Evolutionary conservation across 2,797 vertebrate species (phyloP).

Genomic region (Macrochelys suwanniensis): DNA sequence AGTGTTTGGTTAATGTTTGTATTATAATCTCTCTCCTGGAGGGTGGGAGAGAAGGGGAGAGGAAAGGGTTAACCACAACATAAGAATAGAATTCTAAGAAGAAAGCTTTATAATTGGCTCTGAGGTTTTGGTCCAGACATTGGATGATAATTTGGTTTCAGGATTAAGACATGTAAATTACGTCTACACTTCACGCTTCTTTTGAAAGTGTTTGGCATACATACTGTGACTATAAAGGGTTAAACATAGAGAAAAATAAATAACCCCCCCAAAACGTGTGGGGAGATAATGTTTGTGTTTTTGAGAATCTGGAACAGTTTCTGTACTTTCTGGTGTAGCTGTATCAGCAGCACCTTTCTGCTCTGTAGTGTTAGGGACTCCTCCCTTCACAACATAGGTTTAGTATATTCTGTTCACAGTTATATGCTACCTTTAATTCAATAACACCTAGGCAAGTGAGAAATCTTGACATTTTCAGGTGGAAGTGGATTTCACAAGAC

Average conservation of each 20-base stretch:
- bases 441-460: not conserved
- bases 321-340: not conserved
- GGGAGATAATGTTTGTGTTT: no score
- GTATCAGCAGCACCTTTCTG: not conserved
- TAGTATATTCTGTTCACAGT: not conserved
- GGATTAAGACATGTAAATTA: accelerated
- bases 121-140: not conserved
- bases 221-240: no score
- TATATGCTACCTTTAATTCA: not conserved
- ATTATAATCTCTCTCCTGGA: not conserved
- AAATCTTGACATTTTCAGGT: not conserved
- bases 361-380: not conserved
- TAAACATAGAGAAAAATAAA: no score
- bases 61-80: not conserved
- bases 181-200: no score
- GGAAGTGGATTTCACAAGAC: not conserved
- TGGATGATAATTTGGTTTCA: not conserved
- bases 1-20: not conserved
- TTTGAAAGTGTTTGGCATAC: no score
- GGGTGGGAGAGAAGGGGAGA: not conserved
- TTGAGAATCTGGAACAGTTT: not conserved
- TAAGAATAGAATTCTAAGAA: not conserved
- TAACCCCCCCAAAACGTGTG: no score
- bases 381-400: not conserved
- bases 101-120: not conserved